Evolutionary conservation across 2,113 vertebrate genomes (phyloP).

Genomic region (Tringa solitaria): DNA sequence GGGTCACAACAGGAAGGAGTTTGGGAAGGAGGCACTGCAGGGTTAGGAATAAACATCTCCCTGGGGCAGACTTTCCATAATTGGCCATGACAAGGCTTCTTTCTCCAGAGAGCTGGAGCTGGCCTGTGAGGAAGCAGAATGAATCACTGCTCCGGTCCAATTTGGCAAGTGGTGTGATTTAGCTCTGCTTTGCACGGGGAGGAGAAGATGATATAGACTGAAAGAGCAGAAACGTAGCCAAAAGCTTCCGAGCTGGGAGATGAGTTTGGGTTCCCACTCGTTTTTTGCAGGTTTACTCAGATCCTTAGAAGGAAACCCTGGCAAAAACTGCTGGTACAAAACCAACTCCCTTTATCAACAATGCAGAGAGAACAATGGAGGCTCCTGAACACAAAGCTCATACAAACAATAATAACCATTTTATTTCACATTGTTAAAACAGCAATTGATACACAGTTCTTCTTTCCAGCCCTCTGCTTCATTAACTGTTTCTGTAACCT

Average conservation of each 20-base stretch:
- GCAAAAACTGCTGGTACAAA: background rate
- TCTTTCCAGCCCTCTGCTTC: background rate
- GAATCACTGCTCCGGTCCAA: conserved; percentile 26
- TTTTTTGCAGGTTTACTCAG: conserved; percentile 36
- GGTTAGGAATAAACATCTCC: conserved; percentile 50
- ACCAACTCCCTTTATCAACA: conserved; percentile 26
- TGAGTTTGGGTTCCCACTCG: conserved; percentile 18
- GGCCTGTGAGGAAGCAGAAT: conserved; percentile 14
- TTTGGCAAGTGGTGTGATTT: conserved; percentile 28
- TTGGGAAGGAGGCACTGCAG: conserved; percentile 4
- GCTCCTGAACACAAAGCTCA: conserved; percentile 30
- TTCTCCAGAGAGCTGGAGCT: conserved; percentile 33
- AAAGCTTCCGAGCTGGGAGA: conserved; percentile 20
- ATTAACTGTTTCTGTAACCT: background rate
- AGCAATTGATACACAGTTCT: background rate
- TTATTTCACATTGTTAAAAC: conserved; percentile 7
- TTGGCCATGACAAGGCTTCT: conserved; percentile 51
- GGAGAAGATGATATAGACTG: conserved; percentile 19
- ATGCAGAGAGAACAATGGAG: background rate
- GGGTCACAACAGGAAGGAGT: conserved; percentile 30
- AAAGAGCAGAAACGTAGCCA: conserved; percentile 24
- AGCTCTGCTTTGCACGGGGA: background rate
- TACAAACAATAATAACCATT: conserved; percentile 24
- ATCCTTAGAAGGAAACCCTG: conserved; percentile 51
- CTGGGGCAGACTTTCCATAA: conserved; percentile 56